Percentiles rank a stretch among this genome's conserved stretches.
Evolutionary conservation across 1,140 invertebrate genomes (phyloP).

Genomic region (Zaprionus taronus): DNA sequence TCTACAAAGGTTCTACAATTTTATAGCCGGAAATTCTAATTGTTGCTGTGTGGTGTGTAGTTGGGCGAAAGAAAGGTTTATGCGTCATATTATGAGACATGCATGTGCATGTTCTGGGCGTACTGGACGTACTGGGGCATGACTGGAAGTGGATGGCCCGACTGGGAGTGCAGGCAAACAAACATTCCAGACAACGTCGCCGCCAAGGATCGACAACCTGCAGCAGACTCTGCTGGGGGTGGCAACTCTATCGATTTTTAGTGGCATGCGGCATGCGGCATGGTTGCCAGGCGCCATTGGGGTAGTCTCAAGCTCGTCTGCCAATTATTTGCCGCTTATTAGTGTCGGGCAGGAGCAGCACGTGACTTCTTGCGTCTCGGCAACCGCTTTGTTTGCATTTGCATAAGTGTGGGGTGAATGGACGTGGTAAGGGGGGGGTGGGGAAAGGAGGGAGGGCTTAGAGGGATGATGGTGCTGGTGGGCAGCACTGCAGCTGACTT

Average conservation of each 20-base stretch:
- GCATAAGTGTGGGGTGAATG: constrained; percentile 41
- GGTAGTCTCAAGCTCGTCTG: constrained; percentile 82
- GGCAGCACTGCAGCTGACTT: constrained; percentile 42
- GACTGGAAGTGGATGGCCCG: not conserved
- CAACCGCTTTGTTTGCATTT: constrained; percentile 75
- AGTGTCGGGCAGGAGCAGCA: constrained; percentile 56
- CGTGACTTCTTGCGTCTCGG: constrained; percentile 78
- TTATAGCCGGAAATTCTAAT: constrained; percentile 79
- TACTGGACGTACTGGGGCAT: constrained; percentile 29
- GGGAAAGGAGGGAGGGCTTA: not conserved
- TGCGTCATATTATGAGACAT: constrained; percentile 30
- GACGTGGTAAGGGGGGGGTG: not conserved
- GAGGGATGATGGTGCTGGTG: not conserved
- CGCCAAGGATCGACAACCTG: constrained; percentile 78
- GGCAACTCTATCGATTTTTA: constrained; percentile 71
- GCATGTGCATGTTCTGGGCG: constrained; percentile 1
- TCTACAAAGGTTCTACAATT: constrained; percentile 31
- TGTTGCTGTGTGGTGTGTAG: constrained; percentile 45
- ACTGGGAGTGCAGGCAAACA: constrained; percentile 56
- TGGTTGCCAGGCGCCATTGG: constrained; percentile 62
- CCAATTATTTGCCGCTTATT: constrained; percentile 82
- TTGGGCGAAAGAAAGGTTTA: constrained; percentile 20
- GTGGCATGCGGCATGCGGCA: constrained; percentile 43
- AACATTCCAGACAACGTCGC: constrained; percentile 45
- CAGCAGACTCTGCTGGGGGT: constrained; percentile 45